Percentiles rank a stretch among this genome's conserved stretches.
Evolutionary conservation across 2,113 vertebrate species (phyloP).

Genomic region (Carettochelys insculpta): DNA sequence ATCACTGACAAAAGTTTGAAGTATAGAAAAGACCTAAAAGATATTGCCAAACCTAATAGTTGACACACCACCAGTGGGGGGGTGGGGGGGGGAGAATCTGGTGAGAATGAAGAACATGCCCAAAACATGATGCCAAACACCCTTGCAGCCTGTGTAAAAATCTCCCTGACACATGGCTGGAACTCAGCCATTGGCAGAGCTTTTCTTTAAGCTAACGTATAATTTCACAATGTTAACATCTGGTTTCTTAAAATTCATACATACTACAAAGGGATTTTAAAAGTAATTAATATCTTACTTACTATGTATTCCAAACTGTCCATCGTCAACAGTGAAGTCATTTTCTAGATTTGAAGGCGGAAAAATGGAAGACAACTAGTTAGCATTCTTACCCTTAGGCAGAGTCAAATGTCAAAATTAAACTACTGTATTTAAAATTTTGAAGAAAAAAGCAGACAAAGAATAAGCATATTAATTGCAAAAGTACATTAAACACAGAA

Average conservation of each 20-base stretch:
- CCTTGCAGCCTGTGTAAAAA: background rate
- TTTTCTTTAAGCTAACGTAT: background rate
- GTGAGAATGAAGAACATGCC: background rate
- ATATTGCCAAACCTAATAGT: background rate
- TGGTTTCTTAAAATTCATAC: background rate
- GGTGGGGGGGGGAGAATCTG: background rate
- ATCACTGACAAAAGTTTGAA: too few species aligned
- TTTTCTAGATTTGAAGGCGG: slow-evolving; percentile 82
- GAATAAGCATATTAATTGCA: slow-evolving; percentile 71
- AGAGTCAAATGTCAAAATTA: slow-evolving; percentile 28
- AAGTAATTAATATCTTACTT: slow-evolving; percentile 75
- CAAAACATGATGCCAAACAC: background rate
- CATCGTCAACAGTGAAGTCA: slow-evolving; percentile 83
- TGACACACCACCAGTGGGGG: background rate
- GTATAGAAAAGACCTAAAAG: background rate
- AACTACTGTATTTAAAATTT: slow-evolving; percentile 15
- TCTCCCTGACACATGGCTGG: background rate
- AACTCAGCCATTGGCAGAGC: background rate
- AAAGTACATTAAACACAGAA: slow-evolving; percentile 14
- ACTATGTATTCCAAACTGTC: slow-evolving; percentile 91
- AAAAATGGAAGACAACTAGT: slow-evolving; percentile 47
- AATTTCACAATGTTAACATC: background rate
- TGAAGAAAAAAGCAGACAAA: slow-evolving; percentile 44
- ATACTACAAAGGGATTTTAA: background rate
- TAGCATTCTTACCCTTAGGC: slow-evolving; percentile 39